Evolutionary conservation across 2,797 vertebrate genomes (phyloP), one percentile per base, ranked within the genome.

Genomic region (Arrhamphus sclerolepis): DNA sequence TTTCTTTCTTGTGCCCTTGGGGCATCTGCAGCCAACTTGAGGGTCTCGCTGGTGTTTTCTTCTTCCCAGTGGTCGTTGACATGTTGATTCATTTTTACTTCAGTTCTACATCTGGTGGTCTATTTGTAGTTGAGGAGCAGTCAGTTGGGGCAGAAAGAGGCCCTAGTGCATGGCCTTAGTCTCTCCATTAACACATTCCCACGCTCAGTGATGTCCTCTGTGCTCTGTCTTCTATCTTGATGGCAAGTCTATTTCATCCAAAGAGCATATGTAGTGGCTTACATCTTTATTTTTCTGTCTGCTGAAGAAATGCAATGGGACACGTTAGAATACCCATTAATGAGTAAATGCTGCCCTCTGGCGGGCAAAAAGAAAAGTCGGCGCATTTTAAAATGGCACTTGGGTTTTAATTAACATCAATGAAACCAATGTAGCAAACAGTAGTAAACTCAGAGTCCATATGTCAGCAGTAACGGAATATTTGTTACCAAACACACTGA

Each of bases 51-150:
- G 18, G 2, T 72, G 52, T 56, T 61, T 46, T 66, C 42, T 34
- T 1, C 47, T 18, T 24, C 38, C 34, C 38, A 40, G 51, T 20
- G 48, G 21, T 38, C 0, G 4, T 19, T 7, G 18, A 54, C 49
- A 11, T 71, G 70, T 61, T 77, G 67, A 76, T 59, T 61, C 59
- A 53, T 60, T 21, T 28, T 0, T 47, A 20, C 48, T 2, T 0
- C 34, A 38, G 34, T 34, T 53, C 50, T 9, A 71, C 71, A 81
- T 82, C 67, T 82, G 83, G 41, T 19, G 38, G 18, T 26, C 31
- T 64, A 11, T 75, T 67, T 79, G 42, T 31, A 34, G 41, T 49
- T 50, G 21, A 58, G 39, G 31, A 46, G 47, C 5, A 3, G 54
- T 55, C 48, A 34, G 13, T 62, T 0, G 1, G 21, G 9, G 49